Percentiles rank a stretch among this genome's conserved stretches.
phyloP scores from a whole-genome alignment of 2,797 vertebrate species.

The Miichthys miiuy region DNA sequence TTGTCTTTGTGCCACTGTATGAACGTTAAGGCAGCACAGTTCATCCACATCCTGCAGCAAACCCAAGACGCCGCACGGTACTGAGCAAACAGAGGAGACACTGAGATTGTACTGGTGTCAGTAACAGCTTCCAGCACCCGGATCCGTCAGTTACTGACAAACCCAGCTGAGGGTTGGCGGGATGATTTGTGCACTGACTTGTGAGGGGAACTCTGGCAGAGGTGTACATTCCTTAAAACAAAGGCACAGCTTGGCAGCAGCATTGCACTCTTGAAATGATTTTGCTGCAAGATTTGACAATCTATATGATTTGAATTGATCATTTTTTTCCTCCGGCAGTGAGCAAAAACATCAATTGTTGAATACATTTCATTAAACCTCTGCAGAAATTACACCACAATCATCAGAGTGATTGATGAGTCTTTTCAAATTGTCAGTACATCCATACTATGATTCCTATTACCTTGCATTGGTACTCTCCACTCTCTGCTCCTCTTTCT shows the following conservation, averaged over 20 bases:
- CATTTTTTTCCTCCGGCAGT: constrained; percentile 30
- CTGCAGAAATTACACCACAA: constrained; percentile 46
- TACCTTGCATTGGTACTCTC: constrained; percentile 42
- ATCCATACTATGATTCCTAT: constrained; percentile 47
- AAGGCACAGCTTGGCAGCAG: constrained; percentile 89
- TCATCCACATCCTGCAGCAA: constrained; percentile 47
- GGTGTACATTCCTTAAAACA: constrained; percentile 77
- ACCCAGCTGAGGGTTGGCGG: constrained; percentile 20
- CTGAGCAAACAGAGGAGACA: constrained; percentile 50
- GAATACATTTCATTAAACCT: constrained; percentile 46
- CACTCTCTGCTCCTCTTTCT: constrained; percentile 37
- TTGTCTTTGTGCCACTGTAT: constrained; percentile 52
- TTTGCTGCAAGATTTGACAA: constrained; percentile 76
- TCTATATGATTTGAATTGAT: constrained; percentile 50
- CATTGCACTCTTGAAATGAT: constrained; percentile 77
- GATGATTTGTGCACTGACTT: constrained; percentile 47
- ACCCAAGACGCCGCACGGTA: constrained; percentile 47
- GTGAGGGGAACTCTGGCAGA: constrained; percentile 62
- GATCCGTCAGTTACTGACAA: constrained; percentile 28
- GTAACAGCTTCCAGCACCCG: constrained; percentile 61
- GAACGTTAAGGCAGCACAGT: constrained; percentile 72
- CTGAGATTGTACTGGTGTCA: constrained; percentile 67
- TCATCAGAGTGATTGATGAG: constrained; percentile 50
- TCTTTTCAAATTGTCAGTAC: constrained; percentile 56
- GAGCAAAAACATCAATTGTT: constrained; percentile 39